These are phyloP conservation scores for Hyppa rectilinea DNA, from an alignment of 2,888 invertebrate genomes.

Conservation along the genomic window DNA sequence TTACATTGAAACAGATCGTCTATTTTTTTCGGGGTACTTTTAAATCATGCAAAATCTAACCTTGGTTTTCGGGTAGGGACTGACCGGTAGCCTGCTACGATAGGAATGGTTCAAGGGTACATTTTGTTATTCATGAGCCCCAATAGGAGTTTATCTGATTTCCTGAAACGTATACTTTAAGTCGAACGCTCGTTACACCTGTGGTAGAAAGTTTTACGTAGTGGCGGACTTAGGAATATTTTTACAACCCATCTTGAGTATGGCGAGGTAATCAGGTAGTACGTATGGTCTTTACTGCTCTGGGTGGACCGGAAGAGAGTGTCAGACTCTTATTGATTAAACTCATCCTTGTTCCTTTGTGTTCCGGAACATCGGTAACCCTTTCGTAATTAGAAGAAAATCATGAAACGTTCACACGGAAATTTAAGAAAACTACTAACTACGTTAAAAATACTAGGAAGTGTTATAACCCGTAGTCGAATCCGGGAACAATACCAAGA, in stretches of 20 bases:
- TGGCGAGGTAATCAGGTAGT: neutral
- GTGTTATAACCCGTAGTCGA: too few species aligned
- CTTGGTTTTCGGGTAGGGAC: conserved; percentile 74
- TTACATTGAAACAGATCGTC: conserved; percentile 10
- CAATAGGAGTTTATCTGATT: conserved; percentile 83
- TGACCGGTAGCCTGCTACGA: conserved; percentile 64
- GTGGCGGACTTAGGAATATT: neutral
- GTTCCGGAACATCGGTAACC: too few species aligned
- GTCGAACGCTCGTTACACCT: conserved; percentile 61
- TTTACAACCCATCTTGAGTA: neutral
- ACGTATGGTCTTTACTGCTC: too few species aligned
- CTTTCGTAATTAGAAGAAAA: too few species aligned
- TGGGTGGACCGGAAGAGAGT: too few species aligned
- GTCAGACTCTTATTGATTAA: too few species aligned
- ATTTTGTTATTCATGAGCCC: conserved; percentile 83
- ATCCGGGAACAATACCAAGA: too few species aligned
- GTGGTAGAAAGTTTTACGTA: neutral
- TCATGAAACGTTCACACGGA: too few species aligned
- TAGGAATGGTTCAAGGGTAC: conserved; percentile 82
- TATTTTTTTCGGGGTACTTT: conserved; percentile 11
- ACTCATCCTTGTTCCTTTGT: too few species aligned
- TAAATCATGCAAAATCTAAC: conserved; percentile 68
- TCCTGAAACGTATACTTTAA: conserved; percentile 66
- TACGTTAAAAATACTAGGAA: too few species aligned
- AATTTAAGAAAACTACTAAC: too few species aligned